These are phyloP conservation scores for Pangasianodon gigas DNA, from an alignment of 2,113 vertebrate genomes.

Conservation along the genomic window DNA sequence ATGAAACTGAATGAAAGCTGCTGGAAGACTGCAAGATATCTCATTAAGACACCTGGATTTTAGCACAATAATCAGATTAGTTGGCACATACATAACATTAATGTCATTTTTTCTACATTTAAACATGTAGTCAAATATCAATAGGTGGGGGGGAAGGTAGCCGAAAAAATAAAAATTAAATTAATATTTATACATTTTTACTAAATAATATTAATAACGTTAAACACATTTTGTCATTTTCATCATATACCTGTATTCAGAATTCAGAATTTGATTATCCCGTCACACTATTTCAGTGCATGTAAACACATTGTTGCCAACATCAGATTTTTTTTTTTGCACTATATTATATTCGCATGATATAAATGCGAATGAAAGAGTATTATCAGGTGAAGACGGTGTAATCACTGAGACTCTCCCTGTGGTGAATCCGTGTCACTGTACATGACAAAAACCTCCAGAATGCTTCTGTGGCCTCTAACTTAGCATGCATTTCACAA, in stretches of 20 bases:
- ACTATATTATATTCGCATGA: no score
- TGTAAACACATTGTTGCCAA: background rate
- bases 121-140: background rate
- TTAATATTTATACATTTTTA: background rate
- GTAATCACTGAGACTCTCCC: slow-evolving; percentile 39
- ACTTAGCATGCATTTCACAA: slow-evolving; percentile 53
- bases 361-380: background rate
- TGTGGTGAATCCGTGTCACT: slow-evolving; percentile 42
- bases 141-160: background rate
- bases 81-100: background rate
- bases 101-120: background rate
- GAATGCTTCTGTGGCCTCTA: slow-evolving; percentile 23
- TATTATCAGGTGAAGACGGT: slow-evolving; percentile 30
- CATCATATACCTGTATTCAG: no score
- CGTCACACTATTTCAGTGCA: background rate
- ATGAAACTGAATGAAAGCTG: no score
- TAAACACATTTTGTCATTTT: background rate
- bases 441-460: slow-evolving; percentile 49
- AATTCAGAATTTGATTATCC: background rate
- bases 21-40: no score
- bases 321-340: background rate
- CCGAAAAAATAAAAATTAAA: background rate
- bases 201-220: background rate
- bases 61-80: background rate
- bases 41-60: background rate